Conservation (phyloP, 2,113 vertebrate species). For the Hyla sarda region DNA sequence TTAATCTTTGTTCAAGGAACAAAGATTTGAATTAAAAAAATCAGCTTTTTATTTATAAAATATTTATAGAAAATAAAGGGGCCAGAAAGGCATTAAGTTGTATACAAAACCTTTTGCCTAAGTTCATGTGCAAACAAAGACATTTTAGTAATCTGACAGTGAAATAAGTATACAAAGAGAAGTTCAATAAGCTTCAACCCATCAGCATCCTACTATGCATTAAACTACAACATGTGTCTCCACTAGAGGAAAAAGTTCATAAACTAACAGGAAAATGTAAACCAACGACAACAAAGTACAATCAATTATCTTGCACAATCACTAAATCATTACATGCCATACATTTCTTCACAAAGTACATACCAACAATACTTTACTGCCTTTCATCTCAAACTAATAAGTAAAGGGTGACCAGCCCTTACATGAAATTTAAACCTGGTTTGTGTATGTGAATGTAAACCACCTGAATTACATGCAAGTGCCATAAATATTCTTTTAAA, state of each 20-base stretch:
- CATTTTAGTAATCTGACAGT: not conserved
- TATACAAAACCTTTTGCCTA: not conserved
- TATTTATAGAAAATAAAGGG: not conserved
- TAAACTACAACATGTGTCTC: not conserved
- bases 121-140: not conserved
- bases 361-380: not conserved
- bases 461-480: not conserved
- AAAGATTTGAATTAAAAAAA: not conserved
- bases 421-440: not conserved
- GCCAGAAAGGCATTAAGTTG: not conserved
- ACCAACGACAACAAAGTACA: not conserved
- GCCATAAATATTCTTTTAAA: not conserved
- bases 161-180: not conserved
- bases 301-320: not conserved
- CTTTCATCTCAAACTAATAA: conserved; percentile 4
- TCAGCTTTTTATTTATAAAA: not conserved
- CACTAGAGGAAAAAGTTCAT: not conserved
- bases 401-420: not conserved
- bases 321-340: not conserved
- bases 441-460: conserved; percentile 17
- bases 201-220: not conserved
- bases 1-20: not conserved
- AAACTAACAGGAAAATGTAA: not conserved
- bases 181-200: not conserved
- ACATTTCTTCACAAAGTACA: not conserved